These are phyloP conservation scores for Charaxes varanes DNA, from an alignment of 1,140 invertebrate species.

Conservation along the genomic window DNA sequence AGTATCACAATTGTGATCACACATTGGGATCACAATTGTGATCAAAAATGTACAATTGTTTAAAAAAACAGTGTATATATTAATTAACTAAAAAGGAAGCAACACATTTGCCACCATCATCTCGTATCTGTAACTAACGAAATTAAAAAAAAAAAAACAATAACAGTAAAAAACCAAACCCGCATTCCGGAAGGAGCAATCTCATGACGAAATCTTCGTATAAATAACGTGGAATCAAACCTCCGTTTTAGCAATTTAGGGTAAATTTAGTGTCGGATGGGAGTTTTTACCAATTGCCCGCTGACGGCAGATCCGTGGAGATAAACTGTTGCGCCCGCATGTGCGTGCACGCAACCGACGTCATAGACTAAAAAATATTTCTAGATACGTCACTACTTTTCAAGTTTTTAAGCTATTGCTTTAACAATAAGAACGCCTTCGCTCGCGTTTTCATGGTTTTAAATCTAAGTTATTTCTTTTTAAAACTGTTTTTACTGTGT, in stretches of 20 bases:
- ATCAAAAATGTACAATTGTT: too few species aligned
- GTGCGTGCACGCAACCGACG: constrained; percentile 52
- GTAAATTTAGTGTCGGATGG: constrained; percentile 51
- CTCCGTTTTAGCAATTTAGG: constrained; percentile 63
- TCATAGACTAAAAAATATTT: constrained; percentile 31
- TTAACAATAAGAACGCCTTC: too few species aligned
- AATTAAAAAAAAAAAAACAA: constrained; percentile 33
- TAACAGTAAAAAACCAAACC: constrained; percentile 48
- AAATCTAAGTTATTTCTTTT: too few species aligned
- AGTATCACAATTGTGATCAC: too few species aligned
- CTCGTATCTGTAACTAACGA: constrained; percentile 13
- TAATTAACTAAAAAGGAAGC: constrained; percentile 8
- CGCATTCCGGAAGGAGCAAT: constrained; percentile 60
- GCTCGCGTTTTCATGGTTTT: too few species aligned
- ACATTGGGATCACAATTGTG: too few species aligned
- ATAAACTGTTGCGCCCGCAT: constrained; percentile 59
- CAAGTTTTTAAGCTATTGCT: too few species aligned
- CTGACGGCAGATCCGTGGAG: constrained; percentile 37
- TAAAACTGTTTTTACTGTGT: too few species aligned
- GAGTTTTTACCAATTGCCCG: constrained; percentile 64
- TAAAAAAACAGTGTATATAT: background rate
- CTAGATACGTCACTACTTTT: too few species aligned
- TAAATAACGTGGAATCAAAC: constrained; percentile 46
- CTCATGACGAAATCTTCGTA: constrained; percentile 55
- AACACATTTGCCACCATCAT: constrained; percentile 13